phyloP scores from a whole-genome alignment of 2,888 invertebrate species.

The Melanotus villosus region DNA sequence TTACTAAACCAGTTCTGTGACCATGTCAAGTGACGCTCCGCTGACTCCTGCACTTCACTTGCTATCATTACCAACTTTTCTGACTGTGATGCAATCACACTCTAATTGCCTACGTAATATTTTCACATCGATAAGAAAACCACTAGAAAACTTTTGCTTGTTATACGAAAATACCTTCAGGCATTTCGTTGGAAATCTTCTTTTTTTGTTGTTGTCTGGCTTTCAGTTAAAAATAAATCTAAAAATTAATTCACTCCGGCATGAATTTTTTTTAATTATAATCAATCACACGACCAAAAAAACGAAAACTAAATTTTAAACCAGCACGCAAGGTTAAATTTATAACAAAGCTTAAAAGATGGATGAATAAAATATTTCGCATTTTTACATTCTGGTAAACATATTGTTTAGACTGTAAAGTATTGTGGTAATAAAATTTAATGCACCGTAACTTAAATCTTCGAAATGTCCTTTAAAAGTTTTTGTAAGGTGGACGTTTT shows the following conservation, averaged over 20 bases:
- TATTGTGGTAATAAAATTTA: no score
- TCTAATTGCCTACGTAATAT: slow-evolving; percentile 32
- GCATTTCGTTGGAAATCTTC: neutral
- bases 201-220: neutral
- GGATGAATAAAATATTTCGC: no score
- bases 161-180: neutral
- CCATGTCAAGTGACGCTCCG: slow-evolving; percentile 67
- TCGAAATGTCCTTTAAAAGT: no score
- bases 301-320: neutral
- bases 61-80: slow-evolving; percentile 41
- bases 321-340: no score
- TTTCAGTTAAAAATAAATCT: neutral
- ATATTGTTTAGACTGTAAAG: no score
- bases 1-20: slow-evolving; percentile 68
- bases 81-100: slow-evolving; percentile 36
- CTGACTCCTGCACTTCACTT: slow-evolving; percentile 56
- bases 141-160: neutral
- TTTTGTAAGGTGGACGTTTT: no score
- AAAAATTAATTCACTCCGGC: neutral
- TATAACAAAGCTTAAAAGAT: no score
- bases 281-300: neutral
- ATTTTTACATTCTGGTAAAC: no score
- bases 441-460: no score
- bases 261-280: neutral
- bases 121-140: slow-evolving; percentile 5